Conservation (phyloP, 2,888 invertebrate genomes). For the Malthinus seriepunctatus region DNA sequence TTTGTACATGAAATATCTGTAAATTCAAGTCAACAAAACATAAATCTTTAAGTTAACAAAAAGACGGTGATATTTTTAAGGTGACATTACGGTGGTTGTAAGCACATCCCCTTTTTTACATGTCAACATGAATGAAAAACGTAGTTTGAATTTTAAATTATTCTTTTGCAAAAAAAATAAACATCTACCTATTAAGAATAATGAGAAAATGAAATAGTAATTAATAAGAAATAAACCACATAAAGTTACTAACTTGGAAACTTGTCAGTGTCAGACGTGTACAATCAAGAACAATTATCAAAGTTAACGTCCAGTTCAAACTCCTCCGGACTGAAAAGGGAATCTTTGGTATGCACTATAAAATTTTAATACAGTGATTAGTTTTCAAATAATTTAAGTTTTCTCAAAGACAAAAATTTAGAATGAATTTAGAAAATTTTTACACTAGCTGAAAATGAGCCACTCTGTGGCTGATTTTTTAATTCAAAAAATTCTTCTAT, state of each 20-base stretch:
- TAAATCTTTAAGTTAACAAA: conserved; percentile 4
- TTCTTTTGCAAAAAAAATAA: too few relatives aligned
- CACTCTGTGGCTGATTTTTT: too few relatives aligned
- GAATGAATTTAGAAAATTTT: too few relatives aligned
- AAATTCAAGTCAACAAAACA: neutral
- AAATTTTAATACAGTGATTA: neutral
- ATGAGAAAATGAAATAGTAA: too few relatives aligned
- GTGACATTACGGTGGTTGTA: neutral
- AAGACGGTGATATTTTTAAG: conserved; percentile 4
- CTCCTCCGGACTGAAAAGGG: conserved; percentile 4
- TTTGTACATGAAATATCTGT: neutral
- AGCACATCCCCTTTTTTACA: too few relatives aligned
- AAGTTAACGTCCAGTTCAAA: conserved; percentile 13
- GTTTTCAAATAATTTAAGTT: neutral
- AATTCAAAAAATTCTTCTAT: too few relatives aligned
- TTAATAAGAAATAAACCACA: too few relatives aligned
- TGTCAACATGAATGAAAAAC: too few relatives aligned
- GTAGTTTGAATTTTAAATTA: too few relatives aligned
- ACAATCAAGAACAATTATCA: conserved; percentile 8
- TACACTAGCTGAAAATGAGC: too few relatives aligned
- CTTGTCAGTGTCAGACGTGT: conserved; percentile 12
- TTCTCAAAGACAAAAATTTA: conserved; percentile 2
- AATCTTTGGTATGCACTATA: conserved; percentile 14
- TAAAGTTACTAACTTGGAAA: conserved; percentile 3
- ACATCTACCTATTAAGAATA: too few relatives aligned